Evolutionary conservation across 1,140 invertebrate species (phyloP), one percentile per base, ranked within the genome.

Genomic region (Temnothorax longispinosus): DNA sequence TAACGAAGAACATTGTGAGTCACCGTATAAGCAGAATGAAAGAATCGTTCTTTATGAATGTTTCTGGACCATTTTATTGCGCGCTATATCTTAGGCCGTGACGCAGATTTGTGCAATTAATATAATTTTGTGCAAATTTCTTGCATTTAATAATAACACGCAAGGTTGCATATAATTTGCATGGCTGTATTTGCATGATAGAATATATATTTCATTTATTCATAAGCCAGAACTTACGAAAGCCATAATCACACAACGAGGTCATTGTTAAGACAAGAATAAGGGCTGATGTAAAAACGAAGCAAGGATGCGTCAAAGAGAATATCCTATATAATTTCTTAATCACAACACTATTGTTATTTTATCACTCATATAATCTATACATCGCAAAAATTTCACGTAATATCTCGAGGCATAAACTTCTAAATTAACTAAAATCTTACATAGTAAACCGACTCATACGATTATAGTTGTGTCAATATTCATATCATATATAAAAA

Each of bases 201-300:
- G 44, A 85, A 86, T 88, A 92, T 84, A 87, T 90, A 87, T 69
- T 93, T 92, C 88, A 89, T 90, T 91, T 82, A 89, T 88, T 88
- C 72, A 87, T 50, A 65, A 91, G 60, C 76, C 78, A 88, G 87
- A 65, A 89, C 72, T 44, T 67, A 69, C 77, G 84, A 85, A 86
- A 89, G 85, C 85, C 67, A 84, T 84, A 80, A 88, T 87, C 76
- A 75, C 76, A 88, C 85, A 89, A 93, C 71, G 92, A 89, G 87
- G 88, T 91, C 85, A 89, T 76, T 87, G 78, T 62, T 90, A 91
- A 69, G 10, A 32, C 5, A 11, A 38, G 18, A 47, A 77, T 58
- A 41, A n/a, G 44, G 7, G 4, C 21, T 27, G 27, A 27, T 41
- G 6, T 41, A 38, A 60, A 76, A 60, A 27, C 11, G 21, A 8